Evolutionary conservation across 1,140 invertebrate species (phyloP).

Genomic region (Dinothrombium tinctorium): DNA sequence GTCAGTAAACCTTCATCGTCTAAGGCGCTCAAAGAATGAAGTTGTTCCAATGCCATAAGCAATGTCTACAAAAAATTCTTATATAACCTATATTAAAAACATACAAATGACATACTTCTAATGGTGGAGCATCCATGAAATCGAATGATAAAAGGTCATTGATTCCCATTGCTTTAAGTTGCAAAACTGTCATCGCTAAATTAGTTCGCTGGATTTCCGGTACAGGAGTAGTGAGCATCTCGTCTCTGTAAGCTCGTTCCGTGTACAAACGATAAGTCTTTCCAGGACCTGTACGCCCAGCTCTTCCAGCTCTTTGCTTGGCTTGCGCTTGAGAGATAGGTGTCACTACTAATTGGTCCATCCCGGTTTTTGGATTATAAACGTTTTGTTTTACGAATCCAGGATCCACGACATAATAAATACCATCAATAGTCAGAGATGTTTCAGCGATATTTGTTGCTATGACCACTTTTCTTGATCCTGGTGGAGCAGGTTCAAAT

Average conservation of each 20-base stretch:
- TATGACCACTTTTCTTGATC: conserved; percentile 73
- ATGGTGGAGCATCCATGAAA: conserved; percentile 90
- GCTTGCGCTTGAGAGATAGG: conserved; percentile 79
- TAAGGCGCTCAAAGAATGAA: conserved; percentile 90
- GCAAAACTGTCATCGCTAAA: conserved; percentile 85
- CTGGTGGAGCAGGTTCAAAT: conserved; percentile 56
- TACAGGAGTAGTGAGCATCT: conserved; percentile 89
- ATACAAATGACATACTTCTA: too few relatives aligned
- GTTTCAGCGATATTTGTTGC: conserved; percentile 99
- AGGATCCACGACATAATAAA: conserved; percentile 96
- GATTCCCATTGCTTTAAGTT: conserved; percentile 87
- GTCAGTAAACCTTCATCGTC: conserved; percentile 94
- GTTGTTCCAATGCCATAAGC: conserved; percentile 67
- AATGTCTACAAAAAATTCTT: too few relatives aligned
- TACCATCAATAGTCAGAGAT: conserved; percentile 95
- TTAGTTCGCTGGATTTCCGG: conserved; percentile 97
- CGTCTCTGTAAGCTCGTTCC: conserved; percentile 50
- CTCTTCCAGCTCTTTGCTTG: conserved; percentile 74
- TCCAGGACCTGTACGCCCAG: conserved; percentile 73
- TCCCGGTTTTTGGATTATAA: conserved; percentile 90
- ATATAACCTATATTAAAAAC: too few relatives aligned
- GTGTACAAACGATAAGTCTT: conserved; percentile 94
- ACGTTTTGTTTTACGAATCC: conserved; percentile 99
- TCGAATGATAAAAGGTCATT: conserved; percentile 96
- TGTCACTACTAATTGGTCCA: conserved; percentile 92